phyloP scores from a whole-genome alignment of 2,797 vertebrate genomes.

The Adelosebastes latens region DNA sequence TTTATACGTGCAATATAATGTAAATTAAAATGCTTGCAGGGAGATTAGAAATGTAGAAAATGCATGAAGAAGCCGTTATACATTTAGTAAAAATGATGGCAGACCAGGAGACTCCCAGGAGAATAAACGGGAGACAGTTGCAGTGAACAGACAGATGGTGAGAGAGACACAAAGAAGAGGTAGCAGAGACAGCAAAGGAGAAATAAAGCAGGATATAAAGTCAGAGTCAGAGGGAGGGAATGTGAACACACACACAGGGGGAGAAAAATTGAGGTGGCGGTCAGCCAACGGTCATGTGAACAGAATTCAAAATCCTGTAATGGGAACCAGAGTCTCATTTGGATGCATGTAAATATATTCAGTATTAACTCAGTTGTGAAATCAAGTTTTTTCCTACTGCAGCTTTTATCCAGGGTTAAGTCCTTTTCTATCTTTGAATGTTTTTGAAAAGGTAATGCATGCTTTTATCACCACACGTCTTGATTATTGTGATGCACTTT shows the following conservation, averaged over 20 bases:
- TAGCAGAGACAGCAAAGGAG: slow-evolving; percentile 9
- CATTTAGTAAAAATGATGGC: background rate
- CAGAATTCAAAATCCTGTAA: slow-evolving; percentile 25
- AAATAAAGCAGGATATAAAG: slow-evolving; percentile 19
- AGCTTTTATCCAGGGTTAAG: too few relatives aligned
- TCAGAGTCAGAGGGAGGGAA: slow-evolving; percentile 4
- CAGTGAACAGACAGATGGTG: slow-evolving; percentile 7
- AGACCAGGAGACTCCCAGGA: background rate
- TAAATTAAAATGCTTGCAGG: background rate
- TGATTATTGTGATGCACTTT: too few relatives aligned
- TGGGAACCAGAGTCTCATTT: slow-evolving; percentile 6
- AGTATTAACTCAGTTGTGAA: too few relatives aligned
- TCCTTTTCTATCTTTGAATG: too few relatives aligned
- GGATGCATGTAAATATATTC: background rate
- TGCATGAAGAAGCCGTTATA: too few relatives aligned
- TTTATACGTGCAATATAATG: background rate
- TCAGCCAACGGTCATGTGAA: slow-evolving; percentile 53
- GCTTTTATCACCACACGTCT: too few relatives aligned
- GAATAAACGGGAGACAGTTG: background rate
- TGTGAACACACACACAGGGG: slow-evolving; percentile 31
- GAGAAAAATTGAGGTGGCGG: slow-evolving; percentile 42
- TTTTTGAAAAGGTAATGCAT: too few relatives aligned
- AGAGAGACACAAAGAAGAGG: background rate
- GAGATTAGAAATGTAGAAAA: background rate
- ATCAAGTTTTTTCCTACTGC: too few relatives aligned